A percentile compares a stretch with the other conserved stretches of the same genome.
Evolutionary conservation across 1,140 invertebrate genomes (phyloP).

Genomic region (Eurytemora carolleeae): DNA sequence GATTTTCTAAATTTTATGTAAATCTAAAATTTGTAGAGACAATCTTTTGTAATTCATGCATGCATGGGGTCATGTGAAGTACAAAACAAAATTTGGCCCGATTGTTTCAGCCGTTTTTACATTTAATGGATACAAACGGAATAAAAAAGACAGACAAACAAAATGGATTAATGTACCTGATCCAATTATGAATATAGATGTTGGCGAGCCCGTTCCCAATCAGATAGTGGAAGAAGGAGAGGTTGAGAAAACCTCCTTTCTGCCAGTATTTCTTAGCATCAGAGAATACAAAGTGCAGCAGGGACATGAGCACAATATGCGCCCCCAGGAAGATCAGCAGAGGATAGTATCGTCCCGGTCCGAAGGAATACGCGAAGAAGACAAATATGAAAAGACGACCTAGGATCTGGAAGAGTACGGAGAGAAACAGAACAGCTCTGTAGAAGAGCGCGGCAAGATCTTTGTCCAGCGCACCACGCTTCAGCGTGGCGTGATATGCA

Average conservation of each 20-base stretch:
- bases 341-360: constrained; percentile 10
- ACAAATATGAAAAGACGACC: constrained; percentile 10
- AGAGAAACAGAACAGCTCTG: constrained; percentile 9
- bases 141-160: too few relatives aligned
- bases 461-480: constrained; percentile 9
- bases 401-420: constrained; percentile 11
- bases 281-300: constrained; percentile 11
- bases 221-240: constrained; percentile 13
- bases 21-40: too few relatives aligned
- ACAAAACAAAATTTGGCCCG: too few relatives aligned
- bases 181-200: constrained; percentile 14
- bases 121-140: too few relatives aligned
- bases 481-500: constrained; percentile 7
- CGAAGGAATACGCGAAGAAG: constrained; percentile 11
- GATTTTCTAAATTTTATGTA: too few relatives aligned
- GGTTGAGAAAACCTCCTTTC: constrained; percentile 10
- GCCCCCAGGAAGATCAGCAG: constrained; percentile 6
- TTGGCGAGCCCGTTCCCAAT: constrained; percentile 11
- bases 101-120: too few relatives aligned
- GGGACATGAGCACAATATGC: constrained; percentile 10
- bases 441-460: constrained; percentile 12
- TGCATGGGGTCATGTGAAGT: too few relatives aligned
- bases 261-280: constrained; percentile 13
- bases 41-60: too few relatives aligned
- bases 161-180: not conserved